Conservation (phyloP, 2,888 invertebrate species). For the Aphrophora alni region DNA sequence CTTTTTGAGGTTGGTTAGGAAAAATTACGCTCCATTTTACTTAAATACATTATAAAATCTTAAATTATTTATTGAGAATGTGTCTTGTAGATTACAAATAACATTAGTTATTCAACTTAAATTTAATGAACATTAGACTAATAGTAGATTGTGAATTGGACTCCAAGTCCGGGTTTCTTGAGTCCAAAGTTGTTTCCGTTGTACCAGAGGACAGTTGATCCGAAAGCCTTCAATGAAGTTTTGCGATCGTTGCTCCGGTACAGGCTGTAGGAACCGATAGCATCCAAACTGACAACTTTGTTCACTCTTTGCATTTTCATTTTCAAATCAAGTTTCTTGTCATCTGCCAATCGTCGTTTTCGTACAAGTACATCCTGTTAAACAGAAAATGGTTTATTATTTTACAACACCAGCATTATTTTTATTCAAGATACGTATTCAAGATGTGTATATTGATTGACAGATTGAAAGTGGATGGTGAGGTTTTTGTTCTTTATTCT, state of each 20-base stretch:
- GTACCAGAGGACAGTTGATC: conserved; percentile 33
- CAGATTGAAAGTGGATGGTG: too few relatives aligned
- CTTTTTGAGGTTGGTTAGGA: not conserved
- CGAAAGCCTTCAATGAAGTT: conserved; percentile 29
- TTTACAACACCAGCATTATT: too few relatives aligned
- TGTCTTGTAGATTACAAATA: not conserved
- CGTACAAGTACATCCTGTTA: not conserved
- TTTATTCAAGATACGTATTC: too few relatives aligned
- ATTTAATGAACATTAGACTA: not conserved
- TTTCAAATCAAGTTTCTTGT: conserved; percentile 30
- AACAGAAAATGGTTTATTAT: not conserved
- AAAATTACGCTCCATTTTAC: not conserved
- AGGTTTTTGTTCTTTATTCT: too few relatives aligned
- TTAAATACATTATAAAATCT: not conserved
- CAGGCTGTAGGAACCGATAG: conserved; percentile 34
- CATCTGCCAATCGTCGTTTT: conserved; percentile 30
- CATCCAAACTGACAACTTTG: conserved; percentile 29
- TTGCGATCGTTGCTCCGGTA: conserved; percentile 26
- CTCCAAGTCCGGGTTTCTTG: conserved; percentile 30
- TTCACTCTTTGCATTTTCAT: conserved; percentile 33
- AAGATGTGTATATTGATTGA: too few relatives aligned
- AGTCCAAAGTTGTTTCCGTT: conserved; percentile 30
- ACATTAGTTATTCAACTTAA: not conserved
- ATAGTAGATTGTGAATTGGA: conserved; percentile 35
- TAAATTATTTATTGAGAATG: not conserved